Percentiles rank a stretch among this genome's conserved stretches.
These are phyloP conservation scores for Leucopsar rothschildi DNA, from an alignment of 2,113 vertebrate species.

Conservation along the genomic window DNA sequence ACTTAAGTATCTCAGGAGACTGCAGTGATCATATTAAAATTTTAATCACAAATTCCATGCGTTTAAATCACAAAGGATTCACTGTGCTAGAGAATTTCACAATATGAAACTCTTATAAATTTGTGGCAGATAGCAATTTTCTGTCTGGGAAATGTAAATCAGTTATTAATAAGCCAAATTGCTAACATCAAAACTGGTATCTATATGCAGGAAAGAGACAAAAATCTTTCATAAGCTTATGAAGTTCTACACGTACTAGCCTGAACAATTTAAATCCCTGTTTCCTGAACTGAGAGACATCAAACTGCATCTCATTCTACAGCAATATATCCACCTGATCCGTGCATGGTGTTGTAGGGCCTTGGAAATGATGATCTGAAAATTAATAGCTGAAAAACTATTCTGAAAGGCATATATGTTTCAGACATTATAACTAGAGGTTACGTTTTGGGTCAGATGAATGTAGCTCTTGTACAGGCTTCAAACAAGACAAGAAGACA, in stretches of 20 bases:
- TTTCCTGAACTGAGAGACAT: neutral
- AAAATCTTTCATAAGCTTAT: slow-evolving; percentile 38
- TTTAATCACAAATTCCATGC: slow-evolving; percentile 72
- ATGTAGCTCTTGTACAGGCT: neutral
- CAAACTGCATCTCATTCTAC: neutral
- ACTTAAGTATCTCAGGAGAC: slow-evolving; percentile 59
- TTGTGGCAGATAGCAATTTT: slow-evolving; percentile 74
- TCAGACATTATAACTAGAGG: neutral
- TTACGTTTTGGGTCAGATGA: neutral
- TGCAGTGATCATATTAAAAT: slow-evolving; percentile 70
- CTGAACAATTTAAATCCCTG: neutral
- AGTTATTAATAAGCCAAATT: slow-evolving; percentile 73
- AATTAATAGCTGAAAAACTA: neutral
- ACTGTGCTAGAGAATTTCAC: slow-evolving; percentile 63
- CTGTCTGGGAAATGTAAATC: slow-evolving; percentile 76
- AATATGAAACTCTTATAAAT: slow-evolving; percentile 69
- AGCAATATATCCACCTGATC: neutral
- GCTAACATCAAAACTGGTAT: slow-evolving; percentile 65
- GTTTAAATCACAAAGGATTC: slow-evolving; percentile 67
- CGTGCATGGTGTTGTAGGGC: neutral
- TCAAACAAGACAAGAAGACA: neutral
- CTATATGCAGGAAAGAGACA: slow-evolving; percentile 44
- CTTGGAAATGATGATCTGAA: neutral
- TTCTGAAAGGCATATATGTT: neutral
- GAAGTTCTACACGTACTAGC: neutral